A percentile compares a stretch with the other conserved stretches of the same genome.
Conservation (phyloP, 2,113 vertebrate species). For the Chamaetylas fuelleborni region DNA sequence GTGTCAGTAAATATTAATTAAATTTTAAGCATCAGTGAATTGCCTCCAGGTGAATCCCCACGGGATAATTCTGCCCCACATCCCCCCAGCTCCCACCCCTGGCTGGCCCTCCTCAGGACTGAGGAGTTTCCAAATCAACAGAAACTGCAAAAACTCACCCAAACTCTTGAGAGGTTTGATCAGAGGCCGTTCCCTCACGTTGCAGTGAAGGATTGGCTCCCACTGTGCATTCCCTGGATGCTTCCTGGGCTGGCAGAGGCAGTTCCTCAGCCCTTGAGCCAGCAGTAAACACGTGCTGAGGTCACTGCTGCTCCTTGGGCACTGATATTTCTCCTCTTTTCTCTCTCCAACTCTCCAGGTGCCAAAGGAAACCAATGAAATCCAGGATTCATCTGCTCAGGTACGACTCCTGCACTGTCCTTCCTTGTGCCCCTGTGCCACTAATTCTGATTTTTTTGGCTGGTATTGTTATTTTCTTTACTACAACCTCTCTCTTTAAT, state of each 20-base stretch:
- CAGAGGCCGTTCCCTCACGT: neutral
- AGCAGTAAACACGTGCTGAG: accelerated
- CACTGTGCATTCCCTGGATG: neutral
- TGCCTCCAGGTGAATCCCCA: neutral
- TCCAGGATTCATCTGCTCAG: neutral
- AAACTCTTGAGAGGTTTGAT: neutral
- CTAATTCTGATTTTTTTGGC: neutral
- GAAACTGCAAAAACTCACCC: neutral
- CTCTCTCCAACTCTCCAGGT: neutral
- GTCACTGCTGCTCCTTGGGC: neutral
- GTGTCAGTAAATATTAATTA: neutral
- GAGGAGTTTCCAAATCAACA: neutral
- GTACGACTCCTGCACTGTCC: neutral
- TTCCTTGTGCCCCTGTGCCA: accelerated
- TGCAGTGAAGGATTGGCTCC: neutral
- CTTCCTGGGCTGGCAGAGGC: accelerated
- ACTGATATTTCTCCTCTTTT: neutral
- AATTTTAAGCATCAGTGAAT: neutral
- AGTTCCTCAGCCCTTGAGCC: neutral
- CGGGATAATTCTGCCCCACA: accelerated
- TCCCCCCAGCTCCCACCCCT: neutral
- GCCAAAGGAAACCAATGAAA: constrained; percentile 37
- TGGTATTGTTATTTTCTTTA: neutral
- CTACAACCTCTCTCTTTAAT: neutral
- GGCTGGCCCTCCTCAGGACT: neutral